These are phyloP conservation scores for Fulmarus glacialis DNA, from an alignment of 2,113 vertebrate genomes.

Conservation along the genomic window DNA sequence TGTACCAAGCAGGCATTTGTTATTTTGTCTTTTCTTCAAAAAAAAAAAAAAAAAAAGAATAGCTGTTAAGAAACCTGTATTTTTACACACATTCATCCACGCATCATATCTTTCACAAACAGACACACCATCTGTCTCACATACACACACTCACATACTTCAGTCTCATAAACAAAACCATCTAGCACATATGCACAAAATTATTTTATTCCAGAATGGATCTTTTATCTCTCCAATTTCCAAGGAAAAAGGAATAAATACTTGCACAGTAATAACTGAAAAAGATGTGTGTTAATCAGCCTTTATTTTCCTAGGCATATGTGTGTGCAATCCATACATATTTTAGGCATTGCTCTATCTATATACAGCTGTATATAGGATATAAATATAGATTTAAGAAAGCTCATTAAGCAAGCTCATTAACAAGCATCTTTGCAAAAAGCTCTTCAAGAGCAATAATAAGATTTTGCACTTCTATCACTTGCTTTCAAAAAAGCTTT, in stretches of 20 bases:
- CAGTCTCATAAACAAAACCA: slow-evolving; percentile 55
- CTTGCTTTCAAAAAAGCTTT: not conserved
- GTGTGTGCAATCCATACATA: not conserved
- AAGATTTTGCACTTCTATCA: slow-evolving; percentile 35
- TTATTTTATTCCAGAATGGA: slow-evolving; percentile 53
- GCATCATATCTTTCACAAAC: slow-evolving; percentile 34
- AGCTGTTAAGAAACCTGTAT: slow-evolving; percentile 48
- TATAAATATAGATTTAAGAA: slow-evolving; percentile 58
- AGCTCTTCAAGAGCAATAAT: slow-evolving; percentile 16
- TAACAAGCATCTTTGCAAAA: slow-evolving; percentile 44
- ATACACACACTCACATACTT: slow-evolving; percentile 41
- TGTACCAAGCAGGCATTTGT: not conserved
- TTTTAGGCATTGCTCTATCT: slow-evolving; percentile 2
- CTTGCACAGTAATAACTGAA: not conserved
- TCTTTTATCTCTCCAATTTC: slow-evolving; percentile 56
- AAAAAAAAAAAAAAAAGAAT: not conserved
- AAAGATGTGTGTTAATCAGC: slow-evolving; percentile 35
- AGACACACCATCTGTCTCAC: slow-evolving; percentile 58
- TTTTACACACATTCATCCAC: slow-evolving; percentile 40
- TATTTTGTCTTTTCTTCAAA: not conserved
- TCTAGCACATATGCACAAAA: slow-evolving; percentile 32
- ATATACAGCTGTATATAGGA: slow-evolving; percentile 22
- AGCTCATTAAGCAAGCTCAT: slow-evolving; percentile 59
- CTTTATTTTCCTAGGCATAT: slow-evolving; percentile 9
- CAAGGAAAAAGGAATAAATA: not conserved